These are phyloP conservation scores for Hipposideros larvatus DNA, from an alignment of 2,797 vertebrate species.

Conservation along the genomic window DNA sequence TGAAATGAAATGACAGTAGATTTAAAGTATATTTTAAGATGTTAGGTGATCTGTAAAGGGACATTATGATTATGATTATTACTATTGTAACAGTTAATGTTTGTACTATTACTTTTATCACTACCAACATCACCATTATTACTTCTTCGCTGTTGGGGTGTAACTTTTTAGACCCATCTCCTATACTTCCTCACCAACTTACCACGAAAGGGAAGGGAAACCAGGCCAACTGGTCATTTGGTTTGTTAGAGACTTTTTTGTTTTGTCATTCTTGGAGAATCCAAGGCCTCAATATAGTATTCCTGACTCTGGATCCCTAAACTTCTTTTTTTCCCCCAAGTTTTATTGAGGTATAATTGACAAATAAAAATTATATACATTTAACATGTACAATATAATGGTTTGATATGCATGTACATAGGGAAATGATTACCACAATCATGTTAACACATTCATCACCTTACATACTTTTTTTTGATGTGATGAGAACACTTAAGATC, in stretches of 20 bases:
- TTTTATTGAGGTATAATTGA: background rate
- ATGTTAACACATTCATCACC: background rate
- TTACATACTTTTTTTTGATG: background rate
- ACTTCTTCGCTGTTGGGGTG: background rate
- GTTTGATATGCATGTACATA: background rate
- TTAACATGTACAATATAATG: background rate
- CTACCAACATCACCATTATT: background rate
- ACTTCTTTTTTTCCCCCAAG: background rate
- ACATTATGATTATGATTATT: background rate
- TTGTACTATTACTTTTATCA: background rate
- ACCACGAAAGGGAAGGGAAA: background rate
- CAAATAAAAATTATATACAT: background rate
- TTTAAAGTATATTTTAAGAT: conserved; percentile 50
- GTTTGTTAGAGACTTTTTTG: background rate
- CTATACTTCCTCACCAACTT: background rate
- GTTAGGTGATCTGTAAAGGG: background rate
- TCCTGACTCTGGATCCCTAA: background rate
- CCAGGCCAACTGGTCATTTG: background rate
- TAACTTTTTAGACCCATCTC: background rate
- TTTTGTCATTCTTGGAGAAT: background rate
- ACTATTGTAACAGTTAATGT: background rate
- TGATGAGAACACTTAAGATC: background rate
- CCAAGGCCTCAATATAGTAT: background rate
- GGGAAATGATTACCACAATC: background rate
- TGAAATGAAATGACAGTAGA: background rate